Evolutionary conservation across 1,140 invertebrate genomes (phyloP).

Genomic region (Apis mellifera): DNA sequence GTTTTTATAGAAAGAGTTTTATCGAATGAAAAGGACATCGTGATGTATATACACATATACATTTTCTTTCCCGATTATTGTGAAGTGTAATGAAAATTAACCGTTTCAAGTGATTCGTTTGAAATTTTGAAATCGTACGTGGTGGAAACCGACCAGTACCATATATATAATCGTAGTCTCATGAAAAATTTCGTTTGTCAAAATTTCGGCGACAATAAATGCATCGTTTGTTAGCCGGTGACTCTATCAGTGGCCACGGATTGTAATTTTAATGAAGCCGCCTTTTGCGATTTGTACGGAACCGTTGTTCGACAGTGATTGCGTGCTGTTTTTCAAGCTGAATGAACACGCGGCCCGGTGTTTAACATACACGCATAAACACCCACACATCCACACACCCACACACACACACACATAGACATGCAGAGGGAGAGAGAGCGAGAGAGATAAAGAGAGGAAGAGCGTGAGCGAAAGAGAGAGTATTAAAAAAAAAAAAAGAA

Average conservation of each 20-base stretch:
- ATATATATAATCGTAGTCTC: constrained; percentile 12
- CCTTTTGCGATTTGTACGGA: constrained; percentile 53
- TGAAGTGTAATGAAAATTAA: constrained; percentile 8
- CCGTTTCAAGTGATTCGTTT: neutral
- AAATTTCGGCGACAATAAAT: neutral
- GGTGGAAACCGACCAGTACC: neutral
- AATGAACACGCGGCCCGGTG: constrained; percentile 45
- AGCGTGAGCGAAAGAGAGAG: neutral
- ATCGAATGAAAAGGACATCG: neutral
- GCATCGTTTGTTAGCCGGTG: neutral
- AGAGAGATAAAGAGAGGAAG: neutral
- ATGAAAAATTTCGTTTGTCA: neutral
- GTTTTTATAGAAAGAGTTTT: neutral
- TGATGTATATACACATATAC: no score
- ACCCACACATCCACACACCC: no score
- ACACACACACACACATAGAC: no score
- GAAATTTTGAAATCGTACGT: neutral
- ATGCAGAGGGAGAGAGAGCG: neutral
- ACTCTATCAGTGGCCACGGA: constrained; percentile 33
- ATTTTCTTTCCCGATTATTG: neutral
- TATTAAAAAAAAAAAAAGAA: constrained; percentile 24
- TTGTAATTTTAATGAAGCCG: constrained; percentile 61
- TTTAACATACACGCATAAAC: constrained; percentile 27
- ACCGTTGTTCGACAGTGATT: constrained; percentile 46
- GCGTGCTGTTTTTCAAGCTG: constrained; percentile 57